Evolutionary conservation across 1,140 invertebrate genomes (phyloP).

Genomic region (Probaryconus sp.): DNA sequence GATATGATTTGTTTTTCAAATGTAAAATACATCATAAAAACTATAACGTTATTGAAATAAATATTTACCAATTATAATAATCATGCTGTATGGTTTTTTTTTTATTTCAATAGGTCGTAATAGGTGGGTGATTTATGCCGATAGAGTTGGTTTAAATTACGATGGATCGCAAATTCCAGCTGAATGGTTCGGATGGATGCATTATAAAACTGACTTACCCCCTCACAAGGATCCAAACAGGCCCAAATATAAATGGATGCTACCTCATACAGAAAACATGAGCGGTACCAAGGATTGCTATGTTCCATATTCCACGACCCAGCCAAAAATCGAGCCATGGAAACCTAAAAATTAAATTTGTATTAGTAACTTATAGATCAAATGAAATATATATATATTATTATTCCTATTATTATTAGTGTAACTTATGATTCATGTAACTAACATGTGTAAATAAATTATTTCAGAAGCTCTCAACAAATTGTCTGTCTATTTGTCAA

Average conservation of each 20-base stretch:
- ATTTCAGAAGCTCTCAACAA: too few species aligned
- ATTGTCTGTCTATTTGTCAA: too few species aligned
- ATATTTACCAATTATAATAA: conserved; percentile 3
- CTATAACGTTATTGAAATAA: conserved; percentile 11
- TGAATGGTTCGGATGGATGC: conserved; percentile 94
- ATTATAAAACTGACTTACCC: conserved; percentile 84
- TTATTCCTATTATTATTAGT: conserved; percentile 3
- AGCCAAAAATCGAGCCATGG: conserved; percentile 92
- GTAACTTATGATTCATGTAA: conserved; percentile 16
- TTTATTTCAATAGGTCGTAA: conserved; percentile 92
- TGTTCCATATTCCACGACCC: conserved; percentile 92
- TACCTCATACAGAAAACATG: conserved; percentile 88
- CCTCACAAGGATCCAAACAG: conserved; percentile 83
- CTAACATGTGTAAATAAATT: too few species aligned
- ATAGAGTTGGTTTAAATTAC: conserved; percentile 89
- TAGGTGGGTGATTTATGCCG: conserved; percentile 94
- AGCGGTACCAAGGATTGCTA: conserved; percentile 89
- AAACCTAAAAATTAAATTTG: conserved; percentile 81
- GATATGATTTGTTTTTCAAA: background rate
- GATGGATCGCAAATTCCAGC: conserved; percentile 95
- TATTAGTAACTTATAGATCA: conserved; percentile 60
- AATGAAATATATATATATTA: background rate
- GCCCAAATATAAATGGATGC: conserved; percentile 92
- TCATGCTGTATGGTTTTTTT: conserved; percentile 42
- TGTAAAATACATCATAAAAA: background rate